These are phyloP conservation scores for Parasteatoda lunata DNA, from an alignment of 2,888 invertebrate genomes.

Conservation along the genomic window DNA sequence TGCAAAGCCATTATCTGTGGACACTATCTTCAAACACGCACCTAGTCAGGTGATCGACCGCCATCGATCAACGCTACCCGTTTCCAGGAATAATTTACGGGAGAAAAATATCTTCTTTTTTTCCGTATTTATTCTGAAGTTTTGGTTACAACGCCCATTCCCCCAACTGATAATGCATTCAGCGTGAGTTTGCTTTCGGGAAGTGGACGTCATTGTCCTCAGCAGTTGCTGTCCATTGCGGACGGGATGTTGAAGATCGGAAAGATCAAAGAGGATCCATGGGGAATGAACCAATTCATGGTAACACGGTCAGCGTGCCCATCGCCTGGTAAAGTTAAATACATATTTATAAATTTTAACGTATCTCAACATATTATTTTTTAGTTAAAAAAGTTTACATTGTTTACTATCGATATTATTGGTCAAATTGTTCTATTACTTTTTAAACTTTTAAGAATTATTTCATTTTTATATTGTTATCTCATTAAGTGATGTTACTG, in stretches of 20 bases:
- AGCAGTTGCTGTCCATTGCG: not conserved
- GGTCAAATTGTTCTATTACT: too few species aligned
- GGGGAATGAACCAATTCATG: slow-evolving; percentile 37
- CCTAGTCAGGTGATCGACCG: slow-evolving; percentile 54
- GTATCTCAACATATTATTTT: too few species aligned
- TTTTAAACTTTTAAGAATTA: too few species aligned
- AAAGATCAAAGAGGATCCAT: slow-evolving; percentile 12
- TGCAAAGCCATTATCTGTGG: not conserved
- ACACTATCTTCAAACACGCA: not conserved
- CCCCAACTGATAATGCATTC: slow-evolving; percentile 1
- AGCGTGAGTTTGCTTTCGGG: slow-evolving; percentile 9
- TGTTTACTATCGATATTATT: too few species aligned
- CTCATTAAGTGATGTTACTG: too few species aligned
- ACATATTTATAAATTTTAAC: too few species aligned
- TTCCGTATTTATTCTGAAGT: slow-evolving; percentile 33
- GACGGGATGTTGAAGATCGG: not conserved
- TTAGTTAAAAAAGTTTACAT: too few species aligned
- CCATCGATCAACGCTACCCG: slow-evolving; percentile 27
- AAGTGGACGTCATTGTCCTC: slow-evolving; percentile 1
- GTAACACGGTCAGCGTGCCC: slow-evolving; percentile 50
- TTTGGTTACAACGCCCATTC: not conserved
- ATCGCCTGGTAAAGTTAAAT: slow-evolving; percentile 33
- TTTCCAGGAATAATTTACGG: slow-evolving; percentile 28
- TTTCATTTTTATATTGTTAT: too few species aligned
- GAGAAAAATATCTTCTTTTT: slow-evolving; percentile 9